Base-by-base conservation (phyloP, 2,888 invertebrate species). In the Cheilosia impressa region DNA sequence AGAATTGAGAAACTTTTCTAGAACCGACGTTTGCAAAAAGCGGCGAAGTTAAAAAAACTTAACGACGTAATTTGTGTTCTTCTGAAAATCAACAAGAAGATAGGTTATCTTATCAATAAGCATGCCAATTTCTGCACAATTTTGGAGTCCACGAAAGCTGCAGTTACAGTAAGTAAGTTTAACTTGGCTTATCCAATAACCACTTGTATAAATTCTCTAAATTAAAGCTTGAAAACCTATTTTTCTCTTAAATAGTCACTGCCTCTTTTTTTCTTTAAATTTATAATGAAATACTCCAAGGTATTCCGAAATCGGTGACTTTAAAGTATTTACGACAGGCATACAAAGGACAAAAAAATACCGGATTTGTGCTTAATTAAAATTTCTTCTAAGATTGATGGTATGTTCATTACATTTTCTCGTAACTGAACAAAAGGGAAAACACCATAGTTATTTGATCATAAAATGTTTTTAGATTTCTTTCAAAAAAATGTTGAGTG, bases 351-450 rank as follows among this genome's bases (percentile, higher is more conserved):
- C 38, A 58, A n/a, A 13, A 71, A 34, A 72, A 60, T 52, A 19
- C 71, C 22, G 60, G 71, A 72, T 62, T 47, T 65, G 53, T 34
- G 62, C 63, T 73, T 73, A 73, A 73, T 73, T 73, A 73, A 63
- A 63, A 31, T 69, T 62, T 68, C 60, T 62, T 60, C 43, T 68
- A 60, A 60, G 71, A 60, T 72, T 72, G 71, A 52, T 72, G 71
- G 58, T 72, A 72, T 72, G 60, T 72, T 22, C 52, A 72, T 72
- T 60, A 72, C 60, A 72, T 72, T 72, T 72, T 41, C 45, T 58
- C 60, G 60, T 41, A 52, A 60, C 50, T 60, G 41, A 69, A 57
- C 69, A 57, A 69, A 57, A 57, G 68, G 57, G 45, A 57, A 69
- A 34, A 60, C 50, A 71, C 47, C 43, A 60, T 52, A 57, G 60